These are phyloP conservation scores for Andrena bicolor DNA, from an alignment of 2,888 invertebrate species.

Conservation along the genomic window DNA sequence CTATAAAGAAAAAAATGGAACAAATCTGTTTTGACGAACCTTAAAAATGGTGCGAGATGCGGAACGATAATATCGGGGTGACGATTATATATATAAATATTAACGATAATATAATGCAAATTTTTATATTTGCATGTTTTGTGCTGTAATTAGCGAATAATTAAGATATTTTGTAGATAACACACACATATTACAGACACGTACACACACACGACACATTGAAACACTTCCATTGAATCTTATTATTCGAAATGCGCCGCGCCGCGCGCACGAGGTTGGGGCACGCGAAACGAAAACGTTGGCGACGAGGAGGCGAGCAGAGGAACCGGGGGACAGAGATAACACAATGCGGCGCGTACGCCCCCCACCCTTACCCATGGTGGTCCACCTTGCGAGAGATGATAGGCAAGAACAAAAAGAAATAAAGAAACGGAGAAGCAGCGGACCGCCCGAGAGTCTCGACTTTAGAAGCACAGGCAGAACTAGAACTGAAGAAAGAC, in stretches of 20 bases:
- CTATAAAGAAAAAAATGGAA: conserved; percentile 45
- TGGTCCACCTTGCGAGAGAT: conserved; percentile 51
- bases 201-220: conserved; percentile 7
- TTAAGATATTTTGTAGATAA: conserved; percentile 85
- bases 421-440: conserved; percentile 52
- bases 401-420: conserved; percentile 1
- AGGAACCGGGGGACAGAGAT: conserved; percentile 11
- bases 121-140: conserved; percentile 85
- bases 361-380: conserved; percentile 43
- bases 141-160: conserved; percentile 85
- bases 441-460: conserved; percentile 75
- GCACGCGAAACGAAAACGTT: conserved; percentile 5
- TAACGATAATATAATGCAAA: conserved; percentile 83
- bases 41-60: conserved; percentile 69
- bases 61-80: conserved; percentile 77
- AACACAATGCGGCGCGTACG: conserved; percentile 54
- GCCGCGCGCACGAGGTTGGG: conserved; percentile 30
- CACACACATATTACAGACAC: conserved; percentile 56
- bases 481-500: conserved; percentile 73
- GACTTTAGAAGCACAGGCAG: conserved; percentile 77
- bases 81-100: conserved; percentile 83
- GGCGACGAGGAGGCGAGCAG: conserved; percentile 6
- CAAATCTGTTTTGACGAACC: conserved; percentile 75
- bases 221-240: conserved; percentile 82
- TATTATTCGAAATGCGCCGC: conserved; percentile 75